phyloP scores from a whole-genome alignment of 2,797 vertebrate genomes.

The Lepus townsendii region DNA sequence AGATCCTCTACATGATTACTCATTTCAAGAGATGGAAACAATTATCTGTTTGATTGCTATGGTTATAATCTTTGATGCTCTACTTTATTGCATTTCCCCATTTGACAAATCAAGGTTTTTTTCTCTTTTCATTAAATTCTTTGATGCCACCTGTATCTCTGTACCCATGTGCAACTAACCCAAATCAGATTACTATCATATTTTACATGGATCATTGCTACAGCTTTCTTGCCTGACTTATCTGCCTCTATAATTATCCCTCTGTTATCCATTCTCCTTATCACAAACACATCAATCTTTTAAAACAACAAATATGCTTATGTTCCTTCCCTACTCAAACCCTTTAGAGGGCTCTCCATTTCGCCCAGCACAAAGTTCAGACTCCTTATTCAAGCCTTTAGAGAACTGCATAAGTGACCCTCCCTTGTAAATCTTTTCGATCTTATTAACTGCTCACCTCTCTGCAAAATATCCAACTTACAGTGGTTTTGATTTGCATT shows the following conservation, averaged over 20 bases:
- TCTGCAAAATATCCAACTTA: not conserved
- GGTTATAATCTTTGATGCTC: not conserved
- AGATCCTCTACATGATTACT: not conserved
- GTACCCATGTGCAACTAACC: not conserved
- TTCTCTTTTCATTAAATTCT: not conserved
- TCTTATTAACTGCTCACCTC: not conserved
- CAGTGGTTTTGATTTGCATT: too few species aligned
- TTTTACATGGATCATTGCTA: not conserved
- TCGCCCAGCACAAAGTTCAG: not conserved
- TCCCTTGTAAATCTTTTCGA: not conserved
- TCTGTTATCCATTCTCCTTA: not conserved
- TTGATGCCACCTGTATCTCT: not conserved
- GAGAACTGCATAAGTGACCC: not conserved
- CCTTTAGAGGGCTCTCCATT: not conserved
- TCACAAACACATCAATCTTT: not conserved
- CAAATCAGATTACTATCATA: not conserved
- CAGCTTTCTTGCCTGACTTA: not conserved
- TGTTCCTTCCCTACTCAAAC: not conserved
- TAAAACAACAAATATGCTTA: not conserved
- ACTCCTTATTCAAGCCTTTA: not conserved
- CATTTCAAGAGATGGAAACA: not conserved
- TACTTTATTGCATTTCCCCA: not conserved
- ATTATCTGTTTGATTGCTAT: not conserved
- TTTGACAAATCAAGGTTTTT: not conserved
- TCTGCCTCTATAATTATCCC: not conserved